Base-by-base conservation (phyloP, 2,797 vertebrate genomes). In the Lycodopsis pacificus region DNA sequence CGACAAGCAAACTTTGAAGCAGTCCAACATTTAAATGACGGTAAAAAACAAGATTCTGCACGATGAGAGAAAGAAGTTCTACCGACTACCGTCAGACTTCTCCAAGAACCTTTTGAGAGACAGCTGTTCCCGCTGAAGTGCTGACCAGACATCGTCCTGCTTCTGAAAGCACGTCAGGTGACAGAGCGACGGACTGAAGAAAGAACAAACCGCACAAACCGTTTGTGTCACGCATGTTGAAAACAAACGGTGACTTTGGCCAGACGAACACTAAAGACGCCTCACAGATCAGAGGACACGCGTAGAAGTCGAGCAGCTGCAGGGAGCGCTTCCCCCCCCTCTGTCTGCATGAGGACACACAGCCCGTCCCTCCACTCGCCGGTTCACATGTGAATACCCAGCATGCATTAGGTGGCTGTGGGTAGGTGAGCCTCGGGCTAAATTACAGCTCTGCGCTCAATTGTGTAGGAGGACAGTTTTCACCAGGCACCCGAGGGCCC, bases 381-480 rank as follows among this genome's bases (percentile, higher is more conserved):
- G 79, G 84, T 91, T 90, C 90, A 94, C 91, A 91, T 88, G 88
- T 90, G 94, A 92, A 92, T 94, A 94, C 94, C 91, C 93, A 94
- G 93, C 93, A 95, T 93, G 91, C 94, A 94, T 93, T 94, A 94
- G 92, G 93, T 90, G 93, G 89, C 91, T 91, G 88, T 80, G 91
- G 92, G 92, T 94, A 95, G 94, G 94, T 94, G 92, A 89, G 94
- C 95, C 95, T 73, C 38, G 20, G 93, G 93, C 92, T 49, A 88
- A 81, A 90, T 91, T 87, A 89, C 91, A 91, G 92, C 91, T 94
- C 92, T 71, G 90, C 62, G 81, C 92, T 93, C 86, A 57, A 76
- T 78, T 82, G 93, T 89, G 95, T 93, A 93, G 95, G 94, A 95
- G 94, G 95, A 93, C 95, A 87, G 90, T 93, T 86, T 94, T 91